Evolutionary conservation across 2,888 invertebrate species (phyloP).

Genomic region (Zele albiditarsus): DNA sequence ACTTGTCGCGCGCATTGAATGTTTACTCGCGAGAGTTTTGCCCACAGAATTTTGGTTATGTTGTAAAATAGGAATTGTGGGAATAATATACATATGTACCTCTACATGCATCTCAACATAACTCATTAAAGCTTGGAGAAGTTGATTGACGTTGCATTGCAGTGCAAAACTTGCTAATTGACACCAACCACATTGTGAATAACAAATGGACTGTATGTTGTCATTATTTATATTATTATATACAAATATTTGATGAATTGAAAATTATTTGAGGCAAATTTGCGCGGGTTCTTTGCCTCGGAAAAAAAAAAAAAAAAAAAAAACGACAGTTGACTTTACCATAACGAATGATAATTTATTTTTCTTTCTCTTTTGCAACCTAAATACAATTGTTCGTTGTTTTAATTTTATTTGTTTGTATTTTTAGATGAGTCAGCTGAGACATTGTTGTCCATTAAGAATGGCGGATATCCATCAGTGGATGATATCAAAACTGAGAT

Average conservation of each 20-base stretch:
- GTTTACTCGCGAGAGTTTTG: constrained; percentile 51
- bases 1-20: constrained; percentile 30
- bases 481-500: constrained; percentile 60
- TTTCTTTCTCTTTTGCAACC: not conserved
- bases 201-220: constrained; percentile 69
- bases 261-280: not conserved
- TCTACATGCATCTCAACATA: not conserved
- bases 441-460: constrained; percentile 76
- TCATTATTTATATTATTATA: not conserved
- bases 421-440: constrained; percentile 75
- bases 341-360: not conserved
- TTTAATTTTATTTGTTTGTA: constrained; percentile 15
- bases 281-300: constrained; percentile 5
- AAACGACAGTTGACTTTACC: not conserved
- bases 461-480: constrained; percentile 72
- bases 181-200: constrained; percentile 23
- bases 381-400: constrained; percentile 1
- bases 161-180: constrained; percentile 14
- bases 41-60: constrained; percentile 65
- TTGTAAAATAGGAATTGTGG: constrained; percentile 46
- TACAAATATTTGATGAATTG: not conserved
- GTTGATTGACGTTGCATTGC: constrained; percentile 24
- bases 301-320: not conserved
- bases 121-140: constrained; percentile 28
- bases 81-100: constrained; percentile 38